Conservation (phyloP, 2,797 vertebrate genomes). For the Orientallactaga sibirica region DNA sequence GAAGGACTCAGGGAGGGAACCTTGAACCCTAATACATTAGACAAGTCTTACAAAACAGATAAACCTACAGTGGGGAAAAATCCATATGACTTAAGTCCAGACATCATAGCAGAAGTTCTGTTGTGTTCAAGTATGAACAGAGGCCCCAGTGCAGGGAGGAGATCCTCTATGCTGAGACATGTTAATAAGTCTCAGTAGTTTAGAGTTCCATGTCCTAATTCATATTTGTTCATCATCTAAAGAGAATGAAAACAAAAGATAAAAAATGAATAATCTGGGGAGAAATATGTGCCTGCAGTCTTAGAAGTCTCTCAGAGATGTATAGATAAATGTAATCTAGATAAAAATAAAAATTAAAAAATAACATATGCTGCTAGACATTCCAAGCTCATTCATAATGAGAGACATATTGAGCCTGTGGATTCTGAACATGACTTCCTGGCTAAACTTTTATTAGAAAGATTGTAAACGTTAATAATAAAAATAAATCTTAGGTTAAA, state of each 20-base stretch:
- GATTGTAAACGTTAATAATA: conserved; percentile 35
- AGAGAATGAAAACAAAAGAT: conserved; percentile 59
- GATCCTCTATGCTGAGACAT: not conserved
- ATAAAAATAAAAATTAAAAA: not conserved
- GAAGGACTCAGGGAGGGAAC: conserved; percentile 29
- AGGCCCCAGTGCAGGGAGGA: not conserved
- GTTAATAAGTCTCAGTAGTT: not conserved
- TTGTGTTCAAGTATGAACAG: not conserved
- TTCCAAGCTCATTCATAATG: conserved; percentile 53
- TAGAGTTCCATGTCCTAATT: not conserved
- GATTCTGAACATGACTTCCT: conserved; percentile 58
- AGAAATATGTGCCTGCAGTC: conserved; percentile 34
- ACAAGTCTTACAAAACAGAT: conserved; percentile 5
- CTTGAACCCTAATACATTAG: not conserved
- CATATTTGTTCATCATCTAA: not conserved
- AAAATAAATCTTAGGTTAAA: conserved; percentile 36
- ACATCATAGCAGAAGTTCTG: not conserved
- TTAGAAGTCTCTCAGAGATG: conserved; percentile 60
- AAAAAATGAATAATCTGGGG: not conserved
- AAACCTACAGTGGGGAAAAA: not conserved
- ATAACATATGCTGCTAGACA: conserved; percentile 52
- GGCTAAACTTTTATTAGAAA: conserved; percentile 37
- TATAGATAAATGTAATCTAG: conserved; percentile 2
- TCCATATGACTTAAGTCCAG: not conserved
- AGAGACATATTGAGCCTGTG: conserved; percentile 18